A percentile compares a stretch with the other conserved stretches of the same genome.
Conservation (phyloP, 2,113 vertebrate genomes). For the Ursus arctos region DNA sequence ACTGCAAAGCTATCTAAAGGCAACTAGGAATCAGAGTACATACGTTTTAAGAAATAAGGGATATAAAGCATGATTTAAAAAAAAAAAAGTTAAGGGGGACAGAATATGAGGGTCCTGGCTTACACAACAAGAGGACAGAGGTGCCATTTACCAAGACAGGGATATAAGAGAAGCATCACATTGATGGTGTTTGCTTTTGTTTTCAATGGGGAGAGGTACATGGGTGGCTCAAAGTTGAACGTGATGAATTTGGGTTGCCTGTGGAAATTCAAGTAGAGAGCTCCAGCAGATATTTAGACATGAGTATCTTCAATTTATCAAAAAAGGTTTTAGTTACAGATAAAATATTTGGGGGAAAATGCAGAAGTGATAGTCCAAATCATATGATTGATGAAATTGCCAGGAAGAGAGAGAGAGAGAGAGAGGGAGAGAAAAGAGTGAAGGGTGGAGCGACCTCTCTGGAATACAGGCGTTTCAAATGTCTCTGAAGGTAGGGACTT, state of each 20-base stretch:
- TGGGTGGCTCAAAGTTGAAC: background rate
- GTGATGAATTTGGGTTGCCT: background rate
- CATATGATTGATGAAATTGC: background rate
- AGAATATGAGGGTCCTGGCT: background rate
- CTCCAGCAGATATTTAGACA: background rate
- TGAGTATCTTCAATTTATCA: background rate
- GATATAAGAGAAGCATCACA: background rate
- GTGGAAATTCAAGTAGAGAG: background rate
- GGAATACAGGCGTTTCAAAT: background rate
- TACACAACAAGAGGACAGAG: background rate
- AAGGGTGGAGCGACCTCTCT: fast-evolving
- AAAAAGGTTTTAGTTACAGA: background rate
- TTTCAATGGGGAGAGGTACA: background rate
- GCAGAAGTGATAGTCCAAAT: background rate
- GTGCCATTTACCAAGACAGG: background rate
- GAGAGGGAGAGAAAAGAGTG: too few species aligned
- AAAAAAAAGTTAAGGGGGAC: background rate
- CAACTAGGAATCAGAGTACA: background rate
- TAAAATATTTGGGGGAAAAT: background rate
- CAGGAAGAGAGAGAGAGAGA: too few species aligned
- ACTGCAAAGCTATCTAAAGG: fast-evolving
- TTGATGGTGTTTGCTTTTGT: background rate
- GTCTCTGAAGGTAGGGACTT: background rate
- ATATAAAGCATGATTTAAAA: background rate
- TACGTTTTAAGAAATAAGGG: background rate